These are phyloP conservation scores for Plectus sambesii DNA, from an alignment of 1,140 invertebrate genomes.

Conservation along the genomic window DNA sequence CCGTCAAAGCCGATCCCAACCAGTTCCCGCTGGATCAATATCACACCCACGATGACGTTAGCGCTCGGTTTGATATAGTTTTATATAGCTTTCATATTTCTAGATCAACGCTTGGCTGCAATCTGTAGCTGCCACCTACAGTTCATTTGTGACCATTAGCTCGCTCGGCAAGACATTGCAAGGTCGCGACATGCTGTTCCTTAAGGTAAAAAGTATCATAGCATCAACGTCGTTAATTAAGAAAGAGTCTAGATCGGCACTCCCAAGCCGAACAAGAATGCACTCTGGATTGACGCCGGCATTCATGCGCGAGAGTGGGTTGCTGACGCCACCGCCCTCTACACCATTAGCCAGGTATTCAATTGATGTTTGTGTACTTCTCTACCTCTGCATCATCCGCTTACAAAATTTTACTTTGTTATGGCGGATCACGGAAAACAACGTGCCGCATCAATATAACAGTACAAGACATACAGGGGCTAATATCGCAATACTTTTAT, in stretches of 20 bases:
- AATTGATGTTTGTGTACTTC: too few relatives aligned
- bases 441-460: too few relatives aligned
- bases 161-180: conserved; percentile 25
- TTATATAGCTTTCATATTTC: too few relatives aligned
- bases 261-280: conserved; percentile 13
- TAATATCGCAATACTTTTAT: too few relatives aligned
- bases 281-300: conserved; percentile 40
- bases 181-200: conserved; percentile 25
- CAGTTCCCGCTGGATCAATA: conserved; percentile 37
- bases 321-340: conserved; percentile 35
- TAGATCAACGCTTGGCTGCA: conserved; percentile 23
- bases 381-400: too few relatives aligned
- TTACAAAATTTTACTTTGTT: too few relatives aligned
- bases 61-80: too few relatives aligned
- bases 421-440: too few relatives aligned
- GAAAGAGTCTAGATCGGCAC: not conserved
- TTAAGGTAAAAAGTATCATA: conserved; percentile 31
- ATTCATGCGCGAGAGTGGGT: conserved; percentile 46
- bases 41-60: conserved; percentile 25
- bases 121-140: conserved; percentile 19
- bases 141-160: conserved; percentile 11
- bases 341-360: conserved; percentile 38
- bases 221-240: not conserved
- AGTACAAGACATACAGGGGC: too few relatives aligned
- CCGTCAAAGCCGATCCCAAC: too few relatives aligned